Evolutionary conservation across 2,888 invertebrate genomes (phyloP).

Genomic region (Lathronympha strigana): DNA sequence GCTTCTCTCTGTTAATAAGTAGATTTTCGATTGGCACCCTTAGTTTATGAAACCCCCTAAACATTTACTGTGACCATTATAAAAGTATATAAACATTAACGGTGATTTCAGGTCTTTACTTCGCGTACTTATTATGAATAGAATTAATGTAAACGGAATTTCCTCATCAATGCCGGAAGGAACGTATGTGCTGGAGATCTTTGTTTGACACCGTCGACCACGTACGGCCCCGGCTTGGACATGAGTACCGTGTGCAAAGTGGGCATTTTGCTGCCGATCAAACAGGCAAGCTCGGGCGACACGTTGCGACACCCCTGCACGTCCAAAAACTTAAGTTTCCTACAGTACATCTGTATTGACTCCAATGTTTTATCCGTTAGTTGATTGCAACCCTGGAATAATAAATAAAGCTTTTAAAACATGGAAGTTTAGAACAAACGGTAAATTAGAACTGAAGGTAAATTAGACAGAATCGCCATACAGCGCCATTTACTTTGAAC

Average conservation of each 20-base stretch:
- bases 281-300: slow-evolving; percentile 73
- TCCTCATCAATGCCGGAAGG: slow-evolving; percentile 71
- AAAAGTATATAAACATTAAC: background rate
- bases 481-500: too few relatives aligned
- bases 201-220: slow-evolving; percentile 69
- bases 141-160: slow-evolving; percentile 66
- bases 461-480: too few relatives aligned
- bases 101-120: background rate
- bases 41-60: too few relatives aligned
- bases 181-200: slow-evolving; percentile 70
- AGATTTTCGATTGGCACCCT: too few relatives aligned
- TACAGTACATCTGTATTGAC: slow-evolving; percentile 77
- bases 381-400: slow-evolving; percentile 84
- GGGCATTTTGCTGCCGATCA: slow-evolving; percentile 65
- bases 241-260: slow-evolving; percentile 76
- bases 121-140: background rate
- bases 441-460: too few relatives aligned
- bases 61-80: background rate
- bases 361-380: slow-evolving; percentile 84
- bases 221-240: slow-evolving; percentile 77
- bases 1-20: too few relatives aligned
- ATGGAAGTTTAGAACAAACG: background rate
- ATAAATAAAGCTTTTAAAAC: slow-evolving; percentile 9
- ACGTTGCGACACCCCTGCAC: slow-evolving; percentile 82
- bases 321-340: slow-evolving; percentile 83